Base-by-base conservation (phyloP, 2,888 invertebrate genomes). In the Eupsilia transversa region DNA sequence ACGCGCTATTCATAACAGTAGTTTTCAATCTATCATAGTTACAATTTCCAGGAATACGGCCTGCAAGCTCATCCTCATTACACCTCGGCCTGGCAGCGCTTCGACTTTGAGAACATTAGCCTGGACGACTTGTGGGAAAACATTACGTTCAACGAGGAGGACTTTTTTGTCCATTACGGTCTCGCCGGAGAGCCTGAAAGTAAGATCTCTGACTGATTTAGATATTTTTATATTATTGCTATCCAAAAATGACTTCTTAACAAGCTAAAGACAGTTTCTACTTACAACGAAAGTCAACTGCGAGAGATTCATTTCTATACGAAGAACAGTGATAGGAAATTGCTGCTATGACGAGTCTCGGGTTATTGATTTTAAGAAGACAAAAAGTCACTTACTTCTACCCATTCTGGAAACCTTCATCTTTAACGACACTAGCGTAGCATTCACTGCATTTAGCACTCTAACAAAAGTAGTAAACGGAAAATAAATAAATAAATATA, bases 121-220 rank as follows among this genome's bases (percentile, higher is more conserved):
- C 87, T 98, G 41, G 94, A 97, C 6, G 94, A 97, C 6, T 95
- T 98, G 57, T 97, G 97, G 94, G 92, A 96, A 0, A 97, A 97
- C 57, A 96, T 97, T 23, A 97, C 97, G 0, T 97, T 96, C 84
- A 92, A 92, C 0, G 89, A 94, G 5, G 83, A 92, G 0, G 97
- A 98, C 74, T 96, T 97, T 57, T 96, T 97, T 74, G 92, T 94
- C 10, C 92, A 96, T 52, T 97, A 96, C 79, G 97, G 97, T 0
- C 94, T 97, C n/a, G 94, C 96, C 80, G 94, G 95, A 1, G 87
- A 90, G 1, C 27, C 67, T 30, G 87, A 91, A 0, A 97, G 97
- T 97, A 90, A 95, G 97, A 46, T 43, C 0, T 54, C 43, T 69
- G 14, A 5, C 17, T 27, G 30, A 33, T 30, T 2, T 3, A 27